These are phyloP conservation scores for Distichodus sexfasciatus DNA, from an alignment of 2,797 vertebrate species.

Conservation along the genomic window DNA sequence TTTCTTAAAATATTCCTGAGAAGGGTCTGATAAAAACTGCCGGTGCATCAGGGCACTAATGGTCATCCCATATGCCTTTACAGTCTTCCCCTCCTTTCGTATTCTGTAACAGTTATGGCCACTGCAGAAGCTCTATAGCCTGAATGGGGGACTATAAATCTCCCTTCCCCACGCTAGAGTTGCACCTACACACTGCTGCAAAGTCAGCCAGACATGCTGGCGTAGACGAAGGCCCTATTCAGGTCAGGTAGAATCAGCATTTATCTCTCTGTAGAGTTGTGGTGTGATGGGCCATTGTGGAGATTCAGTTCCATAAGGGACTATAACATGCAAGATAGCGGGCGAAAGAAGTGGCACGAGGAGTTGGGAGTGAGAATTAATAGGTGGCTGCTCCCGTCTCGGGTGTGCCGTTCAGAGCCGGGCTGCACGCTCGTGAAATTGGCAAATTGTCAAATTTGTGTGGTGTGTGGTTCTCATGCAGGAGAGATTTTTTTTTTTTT, in stretches of 20 bases:
- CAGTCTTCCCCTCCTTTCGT: neutral
- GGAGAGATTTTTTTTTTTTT: too few relatives aligned
- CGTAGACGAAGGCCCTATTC: constrained; percentile 28
- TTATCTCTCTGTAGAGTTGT: constrained; percentile 1
- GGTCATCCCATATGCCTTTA: too few relatives aligned
- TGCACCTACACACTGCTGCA: constrained; percentile 46
- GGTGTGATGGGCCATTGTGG: neutral
- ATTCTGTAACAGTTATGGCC: constrained; percentile 18
- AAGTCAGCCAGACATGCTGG: constrained; percentile 25
- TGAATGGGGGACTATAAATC: constrained; percentile 39
- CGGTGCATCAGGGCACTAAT: too few relatives aligned
- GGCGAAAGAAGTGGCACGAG: neutral
- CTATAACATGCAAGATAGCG: neutral
- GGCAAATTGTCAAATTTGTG: neutral
- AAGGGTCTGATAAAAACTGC: too few relatives aligned
- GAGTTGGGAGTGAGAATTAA: neutral
- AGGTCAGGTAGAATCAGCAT: constrained; percentile 28
- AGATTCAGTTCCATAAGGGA: neutral
- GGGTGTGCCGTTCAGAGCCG: neutral
- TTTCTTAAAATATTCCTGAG: too few relatives aligned
- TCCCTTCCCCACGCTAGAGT: neutral
- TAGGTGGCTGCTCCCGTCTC: neutral
- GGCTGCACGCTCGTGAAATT: neutral
- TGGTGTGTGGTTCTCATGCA: too few relatives aligned
- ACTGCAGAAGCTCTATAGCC: constrained; percentile 32